These are phyloP conservation scores for Xyrichtys novacula DNA, from an alignment of 2,797 vertebrate species.

Conservation along the genomic window DNA sequence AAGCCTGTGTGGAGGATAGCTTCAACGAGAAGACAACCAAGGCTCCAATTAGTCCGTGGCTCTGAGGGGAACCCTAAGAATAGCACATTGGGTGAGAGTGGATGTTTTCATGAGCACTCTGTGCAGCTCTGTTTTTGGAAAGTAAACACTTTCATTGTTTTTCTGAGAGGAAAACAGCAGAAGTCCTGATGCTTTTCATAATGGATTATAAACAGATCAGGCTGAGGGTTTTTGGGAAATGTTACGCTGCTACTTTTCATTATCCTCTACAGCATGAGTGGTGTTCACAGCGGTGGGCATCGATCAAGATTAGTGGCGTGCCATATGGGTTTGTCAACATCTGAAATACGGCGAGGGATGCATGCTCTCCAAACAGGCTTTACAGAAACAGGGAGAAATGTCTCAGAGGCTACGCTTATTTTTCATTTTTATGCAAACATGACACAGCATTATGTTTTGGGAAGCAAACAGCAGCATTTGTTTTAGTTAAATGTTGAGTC, in stretches of 20 bases:
- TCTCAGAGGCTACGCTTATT: conserved; percentile 30
- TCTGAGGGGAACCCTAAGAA: conserved; percentile 75
- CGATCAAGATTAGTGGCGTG: conserved; percentile 70
- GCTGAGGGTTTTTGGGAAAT: conserved; percentile 63
- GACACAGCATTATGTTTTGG: conserved; percentile 37
- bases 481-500: conserved; percentile 47
- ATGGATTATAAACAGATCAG: conserved; percentile 62
- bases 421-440: conserved; percentile 47
- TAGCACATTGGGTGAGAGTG: conserved; percentile 56
- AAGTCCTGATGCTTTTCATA: conserved; percentile 45
- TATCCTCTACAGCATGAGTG: conserved; percentile 53
- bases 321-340: conserved; percentile 75
- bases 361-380: conserved; percentile 52
- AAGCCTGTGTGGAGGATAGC: conserved; percentile 43
- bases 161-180: conserved; percentile 34
- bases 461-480: conserved; percentile 36
- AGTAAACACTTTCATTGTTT: conserved; percentile 53
- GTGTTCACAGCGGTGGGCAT: conserved; percentile 59
- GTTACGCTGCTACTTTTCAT: conserved; percentile 60
- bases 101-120: conserved; percentile 58
- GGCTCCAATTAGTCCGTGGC: conserved; percentile 74
- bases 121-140: conserved; percentile 45
- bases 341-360: conserved; percentile 53
- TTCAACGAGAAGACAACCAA: conserved; percentile 53
- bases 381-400: conserved; percentile 56